Base-by-base conservation (phyloP, 1,140 invertebrate species). In the Cydia strobilella region DNA sequence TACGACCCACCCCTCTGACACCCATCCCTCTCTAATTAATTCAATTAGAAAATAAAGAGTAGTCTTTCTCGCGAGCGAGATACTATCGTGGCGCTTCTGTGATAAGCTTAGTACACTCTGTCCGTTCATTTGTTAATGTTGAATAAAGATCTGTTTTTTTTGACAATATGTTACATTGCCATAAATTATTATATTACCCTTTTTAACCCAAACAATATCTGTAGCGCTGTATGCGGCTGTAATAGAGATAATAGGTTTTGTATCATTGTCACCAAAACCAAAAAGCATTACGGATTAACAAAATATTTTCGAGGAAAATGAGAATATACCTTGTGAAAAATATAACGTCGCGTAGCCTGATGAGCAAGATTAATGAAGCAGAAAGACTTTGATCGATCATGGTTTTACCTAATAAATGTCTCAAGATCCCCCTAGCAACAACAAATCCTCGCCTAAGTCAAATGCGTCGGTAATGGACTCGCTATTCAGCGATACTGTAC, bases 311-410 rank as follows among this genome's bases (percentile, higher is more conserved):
- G 23, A 79, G 81, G 81, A 85, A 88, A 87, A 86, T 80, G 79
- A 78, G 79, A 75, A 77, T 82, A 83, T 82, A 83, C 80, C 80
- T 84, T 76, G 76, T 81, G 83, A 76, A 84, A 88, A 87, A 86
- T 87, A 86, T 86, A 82, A 80, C 76, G 78, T 82, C 82, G 79
- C 81, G 82, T 77, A 80, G 66, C 74, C 78, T 90, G 84, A 88
- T 89, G 88, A 87, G 86, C 82, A 87, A 86, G 88, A 90, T 90
- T 90, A 90, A 90, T 89, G 88, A 89, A 88, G 73, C 82, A 81
- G 80, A 87, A 88, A 86, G 84, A 88, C 84, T 85, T 87, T 89
- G 86, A 90, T 89, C 87, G 86, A 90, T 90, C 83, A 80, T 80
- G 86, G 82, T 86, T 89, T 88, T 86, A 81, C 81, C 80, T 86